phyloP scores from a whole-genome alignment of 2,797 vertebrate genomes.

The Onychomys arenicola region DNA sequence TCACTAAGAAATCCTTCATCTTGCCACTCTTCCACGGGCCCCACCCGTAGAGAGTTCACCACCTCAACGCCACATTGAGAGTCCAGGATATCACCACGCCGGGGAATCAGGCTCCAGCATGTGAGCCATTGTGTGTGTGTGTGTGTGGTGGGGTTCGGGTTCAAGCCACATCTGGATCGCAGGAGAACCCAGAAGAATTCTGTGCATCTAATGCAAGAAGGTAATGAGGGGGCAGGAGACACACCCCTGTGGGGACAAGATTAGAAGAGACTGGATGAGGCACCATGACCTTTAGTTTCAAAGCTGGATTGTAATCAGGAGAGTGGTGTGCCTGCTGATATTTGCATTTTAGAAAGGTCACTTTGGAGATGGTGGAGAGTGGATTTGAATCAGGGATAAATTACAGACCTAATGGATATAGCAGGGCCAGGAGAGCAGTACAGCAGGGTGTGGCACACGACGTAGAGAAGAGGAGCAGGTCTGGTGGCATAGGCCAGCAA shows the following conservation, averaged over 20 bases:
- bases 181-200: not conserved
- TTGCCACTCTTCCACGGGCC: no score
- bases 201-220: not conserved
- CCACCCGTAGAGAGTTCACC: not conserved
- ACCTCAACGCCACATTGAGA: not conserved
- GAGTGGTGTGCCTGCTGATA: not conserved
- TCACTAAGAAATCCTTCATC: not conserved
- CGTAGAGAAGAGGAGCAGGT: not conserved
- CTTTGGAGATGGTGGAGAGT: slow-evolving; percentile 14
- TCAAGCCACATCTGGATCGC: not conserved
- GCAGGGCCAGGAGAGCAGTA: not conserved
- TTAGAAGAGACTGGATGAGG: not conserved
- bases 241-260: not conserved
- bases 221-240: not conserved
- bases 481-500: not conserved
- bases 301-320: slow-evolving; percentile 23
- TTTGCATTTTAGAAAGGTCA: slow-evolving; percentile 54
- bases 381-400: slow-evolving; percentile 11
- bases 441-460: not conserved
- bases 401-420: not conserved
- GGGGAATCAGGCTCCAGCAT: not conserved
- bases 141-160: no score
- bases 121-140: no score
- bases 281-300: not conserved
- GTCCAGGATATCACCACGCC: not conserved